Evolutionary conservation across 23 tunicate species (phyloP).

Genomic region (Diplosoma virens): DNA sequence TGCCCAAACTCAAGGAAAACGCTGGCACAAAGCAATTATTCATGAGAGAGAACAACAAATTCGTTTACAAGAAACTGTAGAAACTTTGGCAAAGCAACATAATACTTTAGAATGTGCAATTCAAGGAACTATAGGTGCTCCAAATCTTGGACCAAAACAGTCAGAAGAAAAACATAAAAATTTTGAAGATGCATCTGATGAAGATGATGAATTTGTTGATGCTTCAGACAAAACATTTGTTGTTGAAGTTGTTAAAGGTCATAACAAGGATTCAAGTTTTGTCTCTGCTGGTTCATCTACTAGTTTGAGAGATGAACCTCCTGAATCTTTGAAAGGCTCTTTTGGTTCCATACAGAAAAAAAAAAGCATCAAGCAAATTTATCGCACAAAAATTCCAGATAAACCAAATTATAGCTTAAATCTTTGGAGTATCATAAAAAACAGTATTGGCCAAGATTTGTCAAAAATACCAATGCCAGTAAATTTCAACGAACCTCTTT

Average conservation of each 20-base stretch:
- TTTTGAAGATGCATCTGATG: neutral
- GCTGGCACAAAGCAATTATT: slow-evolving; percentile 71
- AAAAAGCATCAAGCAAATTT: neutral
- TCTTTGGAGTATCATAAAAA: slow-evolving; percentile 89
- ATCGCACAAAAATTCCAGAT: slow-evolving; percentile 72
- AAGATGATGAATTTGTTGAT: slow-evolving; percentile 43
- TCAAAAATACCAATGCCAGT: slow-evolving; percentile 98
- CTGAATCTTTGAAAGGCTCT: neutral
- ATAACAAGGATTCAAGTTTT: neutral
- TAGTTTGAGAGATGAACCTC: slow-evolving; percentile 3
- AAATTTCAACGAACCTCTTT: slow-evolving; percentile 95
- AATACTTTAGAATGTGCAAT: slow-evolving; percentile 77
- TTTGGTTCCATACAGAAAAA: neutral
- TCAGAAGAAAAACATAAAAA: neutral
- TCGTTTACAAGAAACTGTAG: slow-evolving; percentile 77
- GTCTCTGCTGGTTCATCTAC: neutral
- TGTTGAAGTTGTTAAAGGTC: neutral
- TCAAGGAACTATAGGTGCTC: slow-evolving; percentile 79
- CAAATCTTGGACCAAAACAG: slow-evolving; percentile 15
- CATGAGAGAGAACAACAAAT: slow-evolving; percentile 89
- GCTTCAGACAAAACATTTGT: slow-evolving; percentile 64
- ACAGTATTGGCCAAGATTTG: slow-evolving; percentile 86
- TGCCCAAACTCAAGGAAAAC: slow-evolving; percentile 62
- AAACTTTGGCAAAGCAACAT: slow-evolving; percentile 56
- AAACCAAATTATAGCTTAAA: slow-evolving; percentile 79